Evolutionary conservation across 2,113 vertebrate species (phyloP).

Genomic region (Platycercus adscitus): DNA sequence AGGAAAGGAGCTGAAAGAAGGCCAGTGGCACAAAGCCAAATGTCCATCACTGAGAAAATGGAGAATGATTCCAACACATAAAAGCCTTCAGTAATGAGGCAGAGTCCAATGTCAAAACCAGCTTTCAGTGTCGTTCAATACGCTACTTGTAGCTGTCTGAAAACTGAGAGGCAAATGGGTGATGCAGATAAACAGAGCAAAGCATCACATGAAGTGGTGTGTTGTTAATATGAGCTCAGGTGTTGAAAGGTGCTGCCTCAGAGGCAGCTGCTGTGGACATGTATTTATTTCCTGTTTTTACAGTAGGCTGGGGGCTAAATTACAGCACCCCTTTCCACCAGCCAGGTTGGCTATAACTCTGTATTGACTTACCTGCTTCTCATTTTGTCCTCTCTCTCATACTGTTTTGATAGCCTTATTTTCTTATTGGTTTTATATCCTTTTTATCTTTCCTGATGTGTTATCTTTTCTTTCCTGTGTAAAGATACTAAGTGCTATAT

Average conservation of each 20-base stretch:
- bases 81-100: constrained; percentile 1
- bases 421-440: neutral
- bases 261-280: neutral
- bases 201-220: neutral
- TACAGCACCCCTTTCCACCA: neutral
- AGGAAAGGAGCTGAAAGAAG: constrained; percentile 40
- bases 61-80: constrained; percentile 4
- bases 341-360: neutral
- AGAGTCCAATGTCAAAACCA: neutral
- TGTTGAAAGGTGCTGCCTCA: neutral
- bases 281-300: constrained; percentile 36
- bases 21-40: neutral
- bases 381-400: neutral
- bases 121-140: neutral
- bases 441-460: neutral
- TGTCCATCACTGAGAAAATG: constrained; percentile 37
- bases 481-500: neutral
- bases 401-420: neutral
- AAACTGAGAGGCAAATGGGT: neutral
- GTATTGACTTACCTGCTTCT: neutral
- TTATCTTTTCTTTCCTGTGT: neutral
- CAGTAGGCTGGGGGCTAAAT: neutral
- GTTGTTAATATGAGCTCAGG: neutral
- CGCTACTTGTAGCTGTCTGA: neutral
- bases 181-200: neutral